These are phyloP conservation scores for Poeciliopsis presidionis DNA, from an alignment of 2,797 vertebrate species.

Conservation along the genomic window DNA sequence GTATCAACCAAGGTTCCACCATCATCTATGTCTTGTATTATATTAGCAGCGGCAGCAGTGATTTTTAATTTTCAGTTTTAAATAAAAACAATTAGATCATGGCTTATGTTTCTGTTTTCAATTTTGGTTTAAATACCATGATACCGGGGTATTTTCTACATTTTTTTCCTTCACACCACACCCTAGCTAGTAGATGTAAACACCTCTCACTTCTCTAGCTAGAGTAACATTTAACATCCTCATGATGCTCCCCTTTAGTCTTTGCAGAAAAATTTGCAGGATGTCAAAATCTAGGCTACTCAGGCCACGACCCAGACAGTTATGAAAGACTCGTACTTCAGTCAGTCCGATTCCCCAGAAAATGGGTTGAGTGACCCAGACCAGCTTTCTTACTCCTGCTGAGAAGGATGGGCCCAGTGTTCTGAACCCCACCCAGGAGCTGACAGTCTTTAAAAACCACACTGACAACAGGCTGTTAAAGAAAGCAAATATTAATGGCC, in stretches of 20 bases:
- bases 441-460: neutral
- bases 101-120: neutral
- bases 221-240: neutral
- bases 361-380: neutral
- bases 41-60: neutral
- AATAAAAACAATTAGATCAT: neutral
- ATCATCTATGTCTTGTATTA: neutral
- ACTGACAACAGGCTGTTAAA: neutral
- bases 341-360: neutral
- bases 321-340: neutral
- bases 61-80: neutral
- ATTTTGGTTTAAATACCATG: neutral
- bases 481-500: neutral
- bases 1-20: neutral
- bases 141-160: neutral
- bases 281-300: neutral
- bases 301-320: neutral
- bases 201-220: neutral
- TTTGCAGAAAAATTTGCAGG: neutral
- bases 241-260: neutral
- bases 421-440: neutral
- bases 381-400: neutral
- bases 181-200: neutral
- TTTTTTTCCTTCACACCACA: neutral
- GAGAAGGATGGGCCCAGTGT: neutral